phyloP scores from a whole-genome alignment of 2,888 invertebrate species.

The Drosophila tripunctata region DNA sequence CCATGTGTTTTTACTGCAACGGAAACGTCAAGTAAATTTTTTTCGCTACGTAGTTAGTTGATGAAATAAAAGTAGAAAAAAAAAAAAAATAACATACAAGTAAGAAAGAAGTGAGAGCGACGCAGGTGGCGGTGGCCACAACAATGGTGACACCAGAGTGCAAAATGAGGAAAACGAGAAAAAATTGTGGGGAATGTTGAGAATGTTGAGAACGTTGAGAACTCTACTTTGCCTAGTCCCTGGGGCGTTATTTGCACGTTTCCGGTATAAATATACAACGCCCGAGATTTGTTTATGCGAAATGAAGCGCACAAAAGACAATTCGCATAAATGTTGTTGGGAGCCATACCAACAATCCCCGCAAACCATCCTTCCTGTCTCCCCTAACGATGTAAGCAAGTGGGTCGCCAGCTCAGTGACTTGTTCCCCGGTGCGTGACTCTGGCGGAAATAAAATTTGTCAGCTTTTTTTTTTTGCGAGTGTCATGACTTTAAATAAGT shows the following conservation, averaged over 20 bases:
- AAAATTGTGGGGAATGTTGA: conserved; percentile 27
- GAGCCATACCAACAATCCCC: conserved; percentile 10
- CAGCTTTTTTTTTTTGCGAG: conserved; percentile 58
- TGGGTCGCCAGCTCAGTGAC: conserved; percentile 72
- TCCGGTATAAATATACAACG: conserved; percentile 80
- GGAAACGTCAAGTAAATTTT: conserved; percentile 75
- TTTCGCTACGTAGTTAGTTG: conserved; percentile 72
- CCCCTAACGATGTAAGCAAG: conserved; percentile 39
- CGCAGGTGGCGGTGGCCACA: conserved; percentile 68
- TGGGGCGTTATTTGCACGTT: conserved; percentile 78
- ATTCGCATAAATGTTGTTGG: conserved; percentile 74
- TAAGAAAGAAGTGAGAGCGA: conserved; percentile 48
- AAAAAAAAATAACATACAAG: no score
- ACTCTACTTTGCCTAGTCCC: conserved; percentile 76
- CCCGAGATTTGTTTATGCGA: conserved; percentile 79
- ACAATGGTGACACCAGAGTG: conserved; percentile 64
- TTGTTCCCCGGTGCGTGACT: conserved; percentile 74
- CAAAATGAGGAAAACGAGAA: no score
- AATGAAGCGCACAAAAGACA: conserved; percentile 80
- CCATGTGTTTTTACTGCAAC: conserved; percentile 78
- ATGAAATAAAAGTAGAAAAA: conserved; percentile 47
- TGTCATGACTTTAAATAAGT: conserved; percentile 70
- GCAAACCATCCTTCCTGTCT: conserved; percentile 4
- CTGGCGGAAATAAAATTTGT: conserved; percentile 75
- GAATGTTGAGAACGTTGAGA: conserved; percentile 38